Percentiles rank a stretch among this genome's conserved stretches.
phyloP scores from a whole-genome alignment of 2,113 vertebrate species.

The Engraulis encrasicolus region DNA sequence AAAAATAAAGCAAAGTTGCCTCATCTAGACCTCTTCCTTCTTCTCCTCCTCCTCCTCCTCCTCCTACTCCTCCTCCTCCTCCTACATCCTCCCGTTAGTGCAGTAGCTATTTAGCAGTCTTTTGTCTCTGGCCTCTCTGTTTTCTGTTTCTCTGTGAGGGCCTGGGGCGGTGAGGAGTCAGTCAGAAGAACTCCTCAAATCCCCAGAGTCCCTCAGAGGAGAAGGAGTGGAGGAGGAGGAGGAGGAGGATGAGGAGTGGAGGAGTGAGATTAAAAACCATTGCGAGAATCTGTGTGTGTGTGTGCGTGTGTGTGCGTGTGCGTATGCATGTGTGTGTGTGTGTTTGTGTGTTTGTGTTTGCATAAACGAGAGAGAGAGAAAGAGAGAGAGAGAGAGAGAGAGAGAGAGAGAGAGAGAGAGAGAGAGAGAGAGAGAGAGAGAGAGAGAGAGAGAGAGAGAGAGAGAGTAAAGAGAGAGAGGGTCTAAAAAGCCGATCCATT shows the following conservation, averaged over 20 bases:
- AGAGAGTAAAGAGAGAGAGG: conserved; percentile 38
- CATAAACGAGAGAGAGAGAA: neutral
- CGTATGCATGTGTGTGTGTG: neutral
- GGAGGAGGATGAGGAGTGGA: neutral
- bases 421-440: conserved; percentile 34
- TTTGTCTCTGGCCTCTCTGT: conserved; percentile 51
- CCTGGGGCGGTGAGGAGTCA: conserved; percentile 63
- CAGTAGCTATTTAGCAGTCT: conserved; percentile 67
- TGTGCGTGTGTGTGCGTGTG: neutral
- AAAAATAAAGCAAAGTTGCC: too few species aligned
- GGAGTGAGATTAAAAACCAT: conserved; percentile 11
- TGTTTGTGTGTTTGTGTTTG: neutral
- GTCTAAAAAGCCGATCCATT: conserved; percentile 62
- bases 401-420: conserved; percentile 38
- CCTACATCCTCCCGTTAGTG: conserved; percentile 57
- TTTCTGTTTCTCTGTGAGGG: too few species aligned
- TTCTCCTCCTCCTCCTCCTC: too few species aligned
- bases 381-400: conserved; percentile 38
- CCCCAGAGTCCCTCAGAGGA: conserved; percentile 47
- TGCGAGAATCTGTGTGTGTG: neutral
- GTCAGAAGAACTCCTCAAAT: conserved; percentile 42
- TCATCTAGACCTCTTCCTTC: conserved; percentile 60
- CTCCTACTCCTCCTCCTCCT: too few species aligned
- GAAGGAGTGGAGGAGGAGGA: conserved; percentile 28
- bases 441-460: conserved; percentile 26